Evolutionary conservation across 2,888 invertebrate genomes (phyloP), one percentile per base, ranked within the genome.

Genomic region (Lasius fuliginosus): DNA sequence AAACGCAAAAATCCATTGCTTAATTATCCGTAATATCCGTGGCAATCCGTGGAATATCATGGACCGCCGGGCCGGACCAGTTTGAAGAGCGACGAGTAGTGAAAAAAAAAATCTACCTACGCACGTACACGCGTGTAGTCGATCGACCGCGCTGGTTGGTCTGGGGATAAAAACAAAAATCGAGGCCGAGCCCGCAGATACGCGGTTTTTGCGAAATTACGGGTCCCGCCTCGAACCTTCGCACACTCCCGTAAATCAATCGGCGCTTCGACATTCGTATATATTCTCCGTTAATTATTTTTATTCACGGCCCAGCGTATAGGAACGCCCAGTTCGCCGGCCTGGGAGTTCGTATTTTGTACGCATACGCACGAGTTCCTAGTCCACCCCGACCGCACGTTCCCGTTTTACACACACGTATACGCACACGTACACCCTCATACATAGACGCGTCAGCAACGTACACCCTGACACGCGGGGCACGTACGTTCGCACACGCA

Each of bases 271-370:
- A 92, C 91, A 90, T 91, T 90, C 90, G 90, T 91, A 87, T 90
- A 89, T 87, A 93, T 91, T 91, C 91, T 91, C 86, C 92, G 92
- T 91, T 94, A 94, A 93, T 93, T 92, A 93, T 92, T 93, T 93
- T 93, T 92, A 93, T 93, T 93, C 93, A 91, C 93, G 90, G 90
- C 86, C 88, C 90, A 85, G 88, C 87, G 84, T 90, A 89, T 89
- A 92, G 91, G 83, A 92, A 91, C 89, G 90, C 88, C 89, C 87
- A 86, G 84, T 83, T 65, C 82, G 82, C 77, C 84, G 83, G 58
- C 75, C 74, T 69, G 67, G 68, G 69, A 65, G 83, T 75, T 76
- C 74, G 86, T 83, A 86, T 83, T 83, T 82, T 88, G 85, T 85
- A 83, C 77, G 83, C 82, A 81, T 81, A 81, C 79, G 79, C 79